phyloP scores from a whole-genome alignment of 2,888 invertebrate species.

The Agrenia bidenticulata region DNA sequence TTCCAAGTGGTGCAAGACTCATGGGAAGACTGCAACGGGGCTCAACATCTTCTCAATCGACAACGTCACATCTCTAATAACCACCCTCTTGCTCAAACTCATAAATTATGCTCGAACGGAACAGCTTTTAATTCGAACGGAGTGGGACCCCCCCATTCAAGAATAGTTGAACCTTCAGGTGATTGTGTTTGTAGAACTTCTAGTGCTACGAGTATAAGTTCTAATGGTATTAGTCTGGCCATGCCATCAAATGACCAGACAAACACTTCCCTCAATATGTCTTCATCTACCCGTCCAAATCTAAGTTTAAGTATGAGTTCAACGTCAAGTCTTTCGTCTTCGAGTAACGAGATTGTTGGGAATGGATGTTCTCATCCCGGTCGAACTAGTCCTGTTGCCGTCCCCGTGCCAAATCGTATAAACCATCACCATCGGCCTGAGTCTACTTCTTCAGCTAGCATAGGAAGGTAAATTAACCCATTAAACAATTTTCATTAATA shows the following conservation, averaged over 20 bases:
- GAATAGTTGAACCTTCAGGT: not conserved
- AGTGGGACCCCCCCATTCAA: not conserved
- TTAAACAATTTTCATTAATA: no score
- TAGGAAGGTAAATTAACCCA: constrained; percentile 59
- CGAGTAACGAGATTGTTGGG: not conserved
- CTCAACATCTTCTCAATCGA: constrained; percentile 30
- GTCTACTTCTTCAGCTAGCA: constrained; percentile 62
- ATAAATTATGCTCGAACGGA: constrained; percentile 12
- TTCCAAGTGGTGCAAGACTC: constrained; percentile 54
- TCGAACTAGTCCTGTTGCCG: constrained; percentile 67
- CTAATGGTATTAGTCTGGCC: not conserved
- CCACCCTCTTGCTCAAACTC: constrained; percentile 23
- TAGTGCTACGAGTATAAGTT: constrained; percentile 5
- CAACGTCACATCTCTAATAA: constrained; percentile 15
- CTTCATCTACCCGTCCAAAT: not conserved
- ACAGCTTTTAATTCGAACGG: not conserved
- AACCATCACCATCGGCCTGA: constrained; percentile 62
- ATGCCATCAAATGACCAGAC: not conserved
- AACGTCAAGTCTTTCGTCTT: not conserved
- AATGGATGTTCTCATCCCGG: constrained; percentile 8
- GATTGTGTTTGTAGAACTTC: constrained; percentile 1
- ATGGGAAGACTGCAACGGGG: constrained; percentile 49
- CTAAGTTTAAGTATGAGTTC: not conserved
- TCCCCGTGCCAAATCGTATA: constrained; percentile 60
- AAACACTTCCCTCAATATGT: not conserved